Percentiles rank a stretch among this genome's conserved stretches.
Evolutionary conservation across 2,113 vertebrate genomes (phyloP).

Genomic region (Recurvirostra avosetta): DNA sequence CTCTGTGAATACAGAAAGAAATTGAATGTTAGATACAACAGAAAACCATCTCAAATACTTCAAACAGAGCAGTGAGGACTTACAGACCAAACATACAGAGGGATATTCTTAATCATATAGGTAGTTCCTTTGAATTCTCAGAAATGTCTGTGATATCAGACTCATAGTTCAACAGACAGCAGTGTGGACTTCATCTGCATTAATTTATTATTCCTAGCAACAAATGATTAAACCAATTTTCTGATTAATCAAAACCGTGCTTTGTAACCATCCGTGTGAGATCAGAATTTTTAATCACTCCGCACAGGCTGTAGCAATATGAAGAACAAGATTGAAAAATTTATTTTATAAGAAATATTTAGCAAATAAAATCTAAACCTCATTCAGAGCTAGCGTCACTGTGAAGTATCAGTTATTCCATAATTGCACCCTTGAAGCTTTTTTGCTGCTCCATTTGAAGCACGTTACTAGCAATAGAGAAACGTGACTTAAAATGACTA

Average conservation of each 20-base stretch:
- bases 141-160: not conserved
- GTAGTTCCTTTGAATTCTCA: not conserved
- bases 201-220: conserved; percentile 69
- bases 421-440: not conserved
- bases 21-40: conserved; percentile 36
- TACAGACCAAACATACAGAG: not conserved
- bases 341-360: conserved; percentile 69
- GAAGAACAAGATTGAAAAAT: conserved; percentile 48
- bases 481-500: not conserved
- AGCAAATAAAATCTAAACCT: conserved; percentile 60
- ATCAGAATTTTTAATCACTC: conserved; percentile 68
- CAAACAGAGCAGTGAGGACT: not conserved
- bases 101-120: not conserved
- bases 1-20: conserved; percentile 33
- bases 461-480: not conserved
- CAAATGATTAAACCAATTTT: conserved; percentile 73
- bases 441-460: not conserved
- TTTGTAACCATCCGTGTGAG: conserved; percentile 53
- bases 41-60: not conserved
- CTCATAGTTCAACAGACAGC: conserved; percentile 3
- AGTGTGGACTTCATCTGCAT: conserved; percentile 10
- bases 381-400: not conserved
- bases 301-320: not conserved
- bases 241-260: conserved; percentile 70
- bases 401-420: not conserved